A percentile compares a stretch with the other conserved stretches of the same genome.
phyloP scores from a whole-genome alignment of 2,113 vertebrate species.

The Aldabrachelys gigantea region DNA sequence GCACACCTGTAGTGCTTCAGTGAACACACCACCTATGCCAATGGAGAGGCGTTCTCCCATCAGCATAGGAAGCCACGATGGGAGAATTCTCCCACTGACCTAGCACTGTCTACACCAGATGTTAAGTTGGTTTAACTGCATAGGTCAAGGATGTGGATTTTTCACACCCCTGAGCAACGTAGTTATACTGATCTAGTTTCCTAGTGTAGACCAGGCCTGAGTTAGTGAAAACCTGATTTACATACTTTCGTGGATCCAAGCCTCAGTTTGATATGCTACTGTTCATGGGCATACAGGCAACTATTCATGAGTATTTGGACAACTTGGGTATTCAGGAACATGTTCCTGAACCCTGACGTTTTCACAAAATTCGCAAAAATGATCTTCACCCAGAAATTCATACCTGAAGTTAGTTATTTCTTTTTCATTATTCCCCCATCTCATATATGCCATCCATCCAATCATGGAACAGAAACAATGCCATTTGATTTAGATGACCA shows the following conservation, averaged over 20 bases:
- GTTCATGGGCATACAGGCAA: neutral
- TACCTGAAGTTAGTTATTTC: neutral
- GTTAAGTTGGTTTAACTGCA: too few relatives aligned
- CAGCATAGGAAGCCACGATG: neutral
- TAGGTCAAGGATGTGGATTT: too few relatives aligned
- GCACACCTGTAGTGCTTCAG: neutral
- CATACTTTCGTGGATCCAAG: neutral
- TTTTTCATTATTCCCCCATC: neutral
- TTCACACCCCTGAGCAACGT: too few relatives aligned
- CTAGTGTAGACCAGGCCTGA: neutral
- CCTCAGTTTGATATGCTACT: neutral
- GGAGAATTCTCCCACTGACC: too few relatives aligned
- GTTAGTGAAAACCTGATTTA: conserved; percentile 4
- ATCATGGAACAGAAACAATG: neutral
- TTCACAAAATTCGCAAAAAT: conserved; percentile 8
- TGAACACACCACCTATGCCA: neutral
- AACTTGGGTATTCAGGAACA: neutral
- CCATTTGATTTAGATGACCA: neutral
- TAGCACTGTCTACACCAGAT: too few relatives aligned
- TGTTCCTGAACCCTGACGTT: neutral
- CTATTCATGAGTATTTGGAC: neutral
- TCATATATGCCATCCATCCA: neutral
- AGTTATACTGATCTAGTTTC: too few relatives aligned
- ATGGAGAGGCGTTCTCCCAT: neutral
- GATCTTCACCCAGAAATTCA: neutral